A percentile compares a stretch with the other conserved stretches of the same genome.
Evolutionary conservation across 2,888 invertebrate genomes (phyloP).

Genomic region (Pachydiplax longipennis): DNA sequence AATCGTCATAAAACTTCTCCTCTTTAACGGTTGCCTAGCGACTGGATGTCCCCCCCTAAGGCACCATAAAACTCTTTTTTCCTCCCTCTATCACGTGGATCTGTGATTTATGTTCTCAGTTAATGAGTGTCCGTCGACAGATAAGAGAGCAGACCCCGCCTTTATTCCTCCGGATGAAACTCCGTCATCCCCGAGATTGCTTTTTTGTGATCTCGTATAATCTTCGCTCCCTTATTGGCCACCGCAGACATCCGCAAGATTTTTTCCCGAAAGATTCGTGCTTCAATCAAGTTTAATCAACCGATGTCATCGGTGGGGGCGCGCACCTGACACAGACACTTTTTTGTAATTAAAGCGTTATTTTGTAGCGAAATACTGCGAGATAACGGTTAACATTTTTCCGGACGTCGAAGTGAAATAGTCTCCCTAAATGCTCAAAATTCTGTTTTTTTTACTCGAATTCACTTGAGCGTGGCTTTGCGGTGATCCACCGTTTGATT

Average conservation of each 20-base stretch:
- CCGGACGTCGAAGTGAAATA: no score
- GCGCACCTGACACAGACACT: not conserved
- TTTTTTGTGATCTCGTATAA: conserved; percentile 38
- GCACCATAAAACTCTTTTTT: not conserved
- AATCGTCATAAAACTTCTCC: not conserved
- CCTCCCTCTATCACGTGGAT: not conserved
- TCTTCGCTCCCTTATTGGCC: conserved; percentile 30
- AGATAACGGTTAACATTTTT: no score
- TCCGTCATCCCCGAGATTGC: conserved; percentile 27
- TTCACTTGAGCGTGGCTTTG: no score
- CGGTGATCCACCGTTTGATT: no score
- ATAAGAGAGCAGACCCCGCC: not conserved
- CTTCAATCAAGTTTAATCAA: not conserved
- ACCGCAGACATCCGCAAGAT: conserved; percentile 10
- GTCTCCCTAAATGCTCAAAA: no score
- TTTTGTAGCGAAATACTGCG: not conserved
- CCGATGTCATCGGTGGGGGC: conserved; percentile 7
- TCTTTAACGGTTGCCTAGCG: conserved; percentile 12
- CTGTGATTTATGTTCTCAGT: conserved; percentile 25
- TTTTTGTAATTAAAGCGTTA: conserved; percentile 8
- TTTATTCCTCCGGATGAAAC: conserved; percentile 11
- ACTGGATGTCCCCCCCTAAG: conserved; percentile 17
- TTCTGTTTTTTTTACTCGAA: no score
- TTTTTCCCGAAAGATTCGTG: not conserved
- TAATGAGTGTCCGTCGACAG: conserved; percentile 41